Percentiles rank a stretch among this genome's conserved stretches.
Evolutionary conservation across 2,113 vertebrate genomes (phyloP).

Genomic region (Silurus meridionalis): DNA sequence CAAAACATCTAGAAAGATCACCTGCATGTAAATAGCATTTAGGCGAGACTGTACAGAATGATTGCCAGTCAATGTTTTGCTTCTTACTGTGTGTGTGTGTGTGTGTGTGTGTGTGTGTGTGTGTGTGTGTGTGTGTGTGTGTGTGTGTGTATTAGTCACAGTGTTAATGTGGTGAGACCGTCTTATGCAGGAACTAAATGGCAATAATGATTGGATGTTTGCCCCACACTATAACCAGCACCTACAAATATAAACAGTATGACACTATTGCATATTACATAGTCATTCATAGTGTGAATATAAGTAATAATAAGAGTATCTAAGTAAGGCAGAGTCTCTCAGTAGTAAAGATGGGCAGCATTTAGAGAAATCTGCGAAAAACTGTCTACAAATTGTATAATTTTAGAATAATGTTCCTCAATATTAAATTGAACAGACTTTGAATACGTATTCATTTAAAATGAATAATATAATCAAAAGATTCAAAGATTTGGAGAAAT

Average conservation of each 20-base stretch:
- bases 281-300: not conserved
- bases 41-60: slow-evolving; percentile 1
- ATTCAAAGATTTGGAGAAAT: too few relatives aligned
- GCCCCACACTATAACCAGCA: not conserved
- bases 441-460: too few relatives aligned
- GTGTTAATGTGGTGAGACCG: not conserved
- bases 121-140: not conserved
- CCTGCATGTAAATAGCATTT: not conserved
- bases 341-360: too few relatives aligned
- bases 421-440: too few relatives aligned
- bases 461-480: too few relatives aligned
- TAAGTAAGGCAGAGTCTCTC: too few relatives aligned
- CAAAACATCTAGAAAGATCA: not conserved
- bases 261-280: not conserved
- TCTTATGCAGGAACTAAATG: not conserved
- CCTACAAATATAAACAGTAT: not conserved
- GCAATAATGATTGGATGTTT: not conserved
- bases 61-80: not conserved
- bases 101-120: too few relatives aligned
- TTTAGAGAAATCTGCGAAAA: too few relatives aligned
- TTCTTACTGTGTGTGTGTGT: not conserved
- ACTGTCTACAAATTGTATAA: too few relatives aligned
- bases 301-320: not conserved
- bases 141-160: not conserved
- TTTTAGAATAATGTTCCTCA: too few relatives aligned